Evolutionary conservation across 2,113 vertebrate species (phyloP), one percentile per base, ranked within the genome.

Genomic region (Pandion haliaetus): DNA sequence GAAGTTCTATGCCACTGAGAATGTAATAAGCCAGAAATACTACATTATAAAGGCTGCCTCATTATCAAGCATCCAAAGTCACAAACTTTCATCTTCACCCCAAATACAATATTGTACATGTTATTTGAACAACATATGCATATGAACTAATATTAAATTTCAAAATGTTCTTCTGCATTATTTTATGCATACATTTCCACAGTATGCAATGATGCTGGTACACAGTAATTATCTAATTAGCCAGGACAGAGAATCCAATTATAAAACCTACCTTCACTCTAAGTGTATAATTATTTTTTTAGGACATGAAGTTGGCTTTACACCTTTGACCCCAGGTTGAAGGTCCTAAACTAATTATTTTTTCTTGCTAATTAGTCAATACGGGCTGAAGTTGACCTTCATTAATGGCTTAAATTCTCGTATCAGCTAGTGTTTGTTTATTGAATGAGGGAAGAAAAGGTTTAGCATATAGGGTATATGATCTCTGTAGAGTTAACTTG

Each of bases 151-250:
- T 32, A 61, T 81, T 87, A 91, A 38, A 91, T 88, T 97, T 92
- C n/a, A 86, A 65, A 89, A 77, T 91, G 28, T 63, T 84, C 9
- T 86, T 59, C 86, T 91, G 16, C 12, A 59, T 85, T 98, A 54
- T 70, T 93, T 79, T 76, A 45, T 74, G 38, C 44, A 82, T 70
- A 65, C 12, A 59, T 97, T 97, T 87, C 38, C 78, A 96, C 26
- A 92, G 19, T 81, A 57, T 34, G 88, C 52, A 85, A 69, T 93
- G 76, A 76, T 95, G 29, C 44, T 83, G 15, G 55, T 89, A 59
- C 81, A 49, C 21, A 85, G 20, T 98, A 97, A 98, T 98, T 98
- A 97, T 92, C 93, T 98, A 97, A 98, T 98, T 98, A 98, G 96
- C 79, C 81, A 90, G 89, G 74, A 93, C 74, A 97, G 84, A 80